phyloP scores from a whole-genome alignment of 2,888 invertebrate genomes.

The Trimorus sp. region DNA sequence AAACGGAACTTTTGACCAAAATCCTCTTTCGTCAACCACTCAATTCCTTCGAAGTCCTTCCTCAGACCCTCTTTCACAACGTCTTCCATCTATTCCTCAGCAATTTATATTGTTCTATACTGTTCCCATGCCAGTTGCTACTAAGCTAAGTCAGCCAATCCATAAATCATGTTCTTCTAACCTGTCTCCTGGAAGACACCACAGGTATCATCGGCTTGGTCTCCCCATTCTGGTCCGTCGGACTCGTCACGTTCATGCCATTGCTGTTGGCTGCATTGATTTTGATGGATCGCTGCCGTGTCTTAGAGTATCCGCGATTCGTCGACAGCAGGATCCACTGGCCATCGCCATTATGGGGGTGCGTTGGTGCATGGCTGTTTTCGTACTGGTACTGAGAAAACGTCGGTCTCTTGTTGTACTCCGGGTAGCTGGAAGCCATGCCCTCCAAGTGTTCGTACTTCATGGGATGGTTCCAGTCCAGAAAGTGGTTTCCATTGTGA shows the following conservation, averaged over 20 bases:
- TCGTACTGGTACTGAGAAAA: slow-evolving; percentile 82
- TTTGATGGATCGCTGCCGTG: slow-evolving; percentile 80
- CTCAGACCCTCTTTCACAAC: no score
- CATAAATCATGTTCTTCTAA: slow-evolving; percentile 69
- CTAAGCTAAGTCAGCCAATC: slow-evolving; percentile 7
- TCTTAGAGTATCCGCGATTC: slow-evolving; percentile 86
- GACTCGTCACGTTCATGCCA: slow-evolving; percentile 38
- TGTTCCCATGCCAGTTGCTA: no score
- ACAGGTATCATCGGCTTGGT: slow-evolving; percentile 69
- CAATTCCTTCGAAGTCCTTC: no score
- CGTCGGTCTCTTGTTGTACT: slow-evolving; percentile 72
- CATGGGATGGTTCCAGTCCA: slow-evolving; percentile 73
- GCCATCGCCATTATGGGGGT: slow-evolving; percentile 87
- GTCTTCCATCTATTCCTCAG: no score
- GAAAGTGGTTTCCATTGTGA: slow-evolving; percentile 63
- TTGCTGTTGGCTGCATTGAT: slow-evolving; percentile 72
- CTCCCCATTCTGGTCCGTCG: slow-evolving; percentile 32
- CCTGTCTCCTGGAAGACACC: slow-evolving; percentile 80
- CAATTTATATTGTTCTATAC: no score
- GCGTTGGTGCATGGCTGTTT: slow-evolving; percentile 82
- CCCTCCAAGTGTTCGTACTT: slow-evolving; percentile 70
- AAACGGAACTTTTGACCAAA: no score
- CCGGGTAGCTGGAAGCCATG: slow-evolving; percentile 66
- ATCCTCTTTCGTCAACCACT: no score
- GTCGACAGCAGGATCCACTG: slow-evolving; percentile 90